Conservation (phyloP, 2,113 vertebrate species). For the Glaucomys volans region DNA sequence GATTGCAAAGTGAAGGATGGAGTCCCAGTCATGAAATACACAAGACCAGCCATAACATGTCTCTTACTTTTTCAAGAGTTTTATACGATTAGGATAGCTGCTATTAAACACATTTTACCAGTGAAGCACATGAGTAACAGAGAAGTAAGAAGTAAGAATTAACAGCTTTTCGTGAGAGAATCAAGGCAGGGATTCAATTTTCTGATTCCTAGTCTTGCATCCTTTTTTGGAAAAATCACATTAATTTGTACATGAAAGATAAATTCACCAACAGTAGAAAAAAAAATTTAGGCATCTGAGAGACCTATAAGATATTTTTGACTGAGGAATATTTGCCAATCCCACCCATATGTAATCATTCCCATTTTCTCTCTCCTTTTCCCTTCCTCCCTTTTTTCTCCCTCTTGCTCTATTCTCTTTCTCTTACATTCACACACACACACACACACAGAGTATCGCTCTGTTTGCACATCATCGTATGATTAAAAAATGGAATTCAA, state of each 20-base stretch:
- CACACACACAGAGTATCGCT: neutral
- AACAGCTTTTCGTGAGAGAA: neutral
- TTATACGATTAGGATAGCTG: neutral
- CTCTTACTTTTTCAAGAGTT: neutral
- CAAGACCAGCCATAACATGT: neutral
- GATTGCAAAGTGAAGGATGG: neutral
- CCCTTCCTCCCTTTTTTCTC: fast-evolving
- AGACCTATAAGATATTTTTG: neutral
- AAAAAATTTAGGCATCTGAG: neutral
- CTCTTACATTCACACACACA: neutral
- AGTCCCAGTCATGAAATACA: neutral
- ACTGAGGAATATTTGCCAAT: neutral
- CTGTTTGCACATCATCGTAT: neutral
- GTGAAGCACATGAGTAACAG: neutral
- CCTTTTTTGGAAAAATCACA: neutral
- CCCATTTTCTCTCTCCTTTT: neutral
- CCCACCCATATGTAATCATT: neutral
- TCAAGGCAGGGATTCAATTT: neutral
- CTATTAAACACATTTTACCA: neutral
- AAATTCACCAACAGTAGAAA: neutral
- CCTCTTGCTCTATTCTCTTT: neutral
- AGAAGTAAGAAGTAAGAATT: neutral
- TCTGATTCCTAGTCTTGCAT: neutral
- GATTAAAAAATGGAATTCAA: neutral
- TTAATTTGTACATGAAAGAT: neutral